A percentile compares a stretch with the other conserved stretches of the same genome.
Evolutionary conservation across 2,113 vertebrate genomes (phyloP).

Genomic region (Callipepla californica): DNA sequence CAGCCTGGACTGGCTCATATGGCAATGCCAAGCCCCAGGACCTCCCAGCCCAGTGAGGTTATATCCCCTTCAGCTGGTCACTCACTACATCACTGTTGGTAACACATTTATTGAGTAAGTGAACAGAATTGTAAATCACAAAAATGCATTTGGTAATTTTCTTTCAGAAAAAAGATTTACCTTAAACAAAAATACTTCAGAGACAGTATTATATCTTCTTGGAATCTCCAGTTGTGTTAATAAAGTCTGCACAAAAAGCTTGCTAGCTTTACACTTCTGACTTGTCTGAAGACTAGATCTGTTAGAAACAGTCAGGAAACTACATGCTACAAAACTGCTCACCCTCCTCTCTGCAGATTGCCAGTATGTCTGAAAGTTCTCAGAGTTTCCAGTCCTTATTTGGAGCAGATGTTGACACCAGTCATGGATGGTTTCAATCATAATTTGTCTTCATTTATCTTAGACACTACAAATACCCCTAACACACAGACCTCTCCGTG

Average conservation of each 20-base stretch:
- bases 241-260: background rate
- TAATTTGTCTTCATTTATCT: background rate
- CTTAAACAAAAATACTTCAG: background rate
- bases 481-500: rapidly evolving
- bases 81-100: background rate
- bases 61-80: background rate
- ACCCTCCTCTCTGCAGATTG: background rate
- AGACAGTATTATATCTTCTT: background rate
- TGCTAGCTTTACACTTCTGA: background rate
- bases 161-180: background rate
- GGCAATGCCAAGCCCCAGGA: background rate
- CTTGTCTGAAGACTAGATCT: background rate
- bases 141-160: background rate
- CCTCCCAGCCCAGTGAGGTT: background rate
- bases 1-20: rapidly evolving
- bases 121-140: background rate
- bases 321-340: background rate
- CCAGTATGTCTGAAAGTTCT: background rate
- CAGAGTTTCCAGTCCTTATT: background rate
- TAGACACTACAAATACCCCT: background rate
- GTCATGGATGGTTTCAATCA: background rate
- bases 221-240: background rate
- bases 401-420: background rate
- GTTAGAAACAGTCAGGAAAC: background rate
- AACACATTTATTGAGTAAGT: rapidly evolving